Evolutionary conservation across 2,113 vertebrate species (phyloP).

Genomic region (Dolichallabes microphthalmus): DNA sequence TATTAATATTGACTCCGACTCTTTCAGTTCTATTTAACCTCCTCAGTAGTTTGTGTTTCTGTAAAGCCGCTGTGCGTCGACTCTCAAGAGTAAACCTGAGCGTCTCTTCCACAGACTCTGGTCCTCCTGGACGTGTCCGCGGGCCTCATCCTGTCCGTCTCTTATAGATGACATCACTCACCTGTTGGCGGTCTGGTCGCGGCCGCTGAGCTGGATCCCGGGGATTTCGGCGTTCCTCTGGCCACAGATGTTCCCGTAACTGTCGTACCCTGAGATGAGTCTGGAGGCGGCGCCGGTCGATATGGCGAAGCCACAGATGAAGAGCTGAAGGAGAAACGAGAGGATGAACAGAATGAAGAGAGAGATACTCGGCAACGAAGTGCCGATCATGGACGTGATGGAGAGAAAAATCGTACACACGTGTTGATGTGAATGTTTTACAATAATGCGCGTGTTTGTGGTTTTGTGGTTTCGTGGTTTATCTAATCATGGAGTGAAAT

Average conservation of each 20-base stretch:
- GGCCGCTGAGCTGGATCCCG: slow-evolving; percentile 83
- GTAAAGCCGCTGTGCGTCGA: too few relatives aligned
- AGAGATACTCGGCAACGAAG: not conserved
- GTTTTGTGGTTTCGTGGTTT: not conserved
- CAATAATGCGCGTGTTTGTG: not conserved
- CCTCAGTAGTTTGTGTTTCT: too few relatives aligned
- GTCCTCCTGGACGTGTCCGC: too few relatives aligned
- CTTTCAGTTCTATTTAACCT: too few relatives aligned
- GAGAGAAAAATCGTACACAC: not conserved
- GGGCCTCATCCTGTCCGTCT: too few relatives aligned
- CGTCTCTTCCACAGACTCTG: too few relatives aligned
- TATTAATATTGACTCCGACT: too few relatives aligned
- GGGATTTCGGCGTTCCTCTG: slow-evolving; percentile 85
- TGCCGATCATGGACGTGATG: not conserved
- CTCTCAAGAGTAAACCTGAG: too few relatives aligned
- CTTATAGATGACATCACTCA: slow-evolving; percentile 62
- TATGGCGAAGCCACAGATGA: slow-evolving; percentile 90
- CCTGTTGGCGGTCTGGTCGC: slow-evolving; percentile 86
- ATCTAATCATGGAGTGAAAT: not conserved
- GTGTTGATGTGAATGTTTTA: not conserved
- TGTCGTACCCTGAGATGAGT: slow-evolving; percentile 91
- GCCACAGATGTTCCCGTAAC: slow-evolving; percentile 95
- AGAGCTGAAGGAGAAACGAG: slow-evolving; percentile 72
- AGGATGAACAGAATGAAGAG: not conserved
- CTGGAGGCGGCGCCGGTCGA: slow-evolving; percentile 90